phyloP scores from a whole-genome alignment of 2,113 vertebrate species.

The Toxotes jaculatrix region DNA sequence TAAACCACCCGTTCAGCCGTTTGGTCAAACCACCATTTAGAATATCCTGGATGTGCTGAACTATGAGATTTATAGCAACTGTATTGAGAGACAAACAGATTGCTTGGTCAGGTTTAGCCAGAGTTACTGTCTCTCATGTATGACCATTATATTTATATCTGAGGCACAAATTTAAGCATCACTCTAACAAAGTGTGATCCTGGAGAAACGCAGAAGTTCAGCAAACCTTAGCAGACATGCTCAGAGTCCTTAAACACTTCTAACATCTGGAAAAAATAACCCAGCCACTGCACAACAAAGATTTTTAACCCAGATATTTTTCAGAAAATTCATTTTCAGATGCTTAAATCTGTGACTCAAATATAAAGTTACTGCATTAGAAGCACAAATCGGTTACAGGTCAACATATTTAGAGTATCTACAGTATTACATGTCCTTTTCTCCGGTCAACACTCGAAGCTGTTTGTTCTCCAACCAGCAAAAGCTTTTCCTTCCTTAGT shows the following conservation, averaged over 20 bases:
- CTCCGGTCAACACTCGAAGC: slow-evolving; percentile 32
- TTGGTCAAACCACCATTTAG: slow-evolving; percentile 92
- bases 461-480: slow-evolving; percentile 26
- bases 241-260: neutral
- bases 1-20: slow-evolving; percentile 88
- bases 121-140: neutral
- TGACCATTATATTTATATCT: neutral
- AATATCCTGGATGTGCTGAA: slow-evolving; percentile 98
- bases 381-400: too few relatives aligned
- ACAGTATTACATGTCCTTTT: neutral
- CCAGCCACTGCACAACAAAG: neutral
- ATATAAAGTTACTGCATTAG: neutral
- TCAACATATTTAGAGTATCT: neutral
- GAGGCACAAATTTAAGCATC: neutral
- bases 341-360: neutral
- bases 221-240: too few relatives aligned
- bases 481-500: slow-evolving; percentile 7
- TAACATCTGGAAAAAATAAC: too few relatives aligned
- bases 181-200: neutral
- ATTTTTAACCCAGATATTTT: neutral
- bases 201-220: neutral
- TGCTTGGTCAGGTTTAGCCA: neutral
- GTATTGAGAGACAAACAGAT: slow-evolving; percentile 39
- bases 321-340: neutral
- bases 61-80: slow-evolving; percentile 98